These are phyloP conservation scores for Cantharis lateralis DNA, from an alignment of 2,888 invertebrate genomes.

Conservation along the genomic window DNA sequence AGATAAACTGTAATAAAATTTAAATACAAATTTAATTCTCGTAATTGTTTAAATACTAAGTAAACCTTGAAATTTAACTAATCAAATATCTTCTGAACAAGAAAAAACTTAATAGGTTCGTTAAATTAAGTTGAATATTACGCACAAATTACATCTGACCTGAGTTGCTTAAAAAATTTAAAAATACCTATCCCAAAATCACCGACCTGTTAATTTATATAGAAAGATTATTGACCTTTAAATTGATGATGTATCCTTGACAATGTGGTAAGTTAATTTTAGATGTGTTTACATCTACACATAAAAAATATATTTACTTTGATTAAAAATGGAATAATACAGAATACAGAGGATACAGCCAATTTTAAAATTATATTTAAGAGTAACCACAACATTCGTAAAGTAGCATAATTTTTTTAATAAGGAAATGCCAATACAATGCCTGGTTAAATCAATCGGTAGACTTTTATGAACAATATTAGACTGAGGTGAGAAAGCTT, in stretches of 20 bases:
- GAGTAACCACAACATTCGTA: not conserved
- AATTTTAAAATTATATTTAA: not conserved
- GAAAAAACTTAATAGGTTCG: not conserved
- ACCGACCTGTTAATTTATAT: not conserved
- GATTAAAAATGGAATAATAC: not conserved
- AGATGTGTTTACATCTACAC: not conserved
- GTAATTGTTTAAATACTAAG: not conserved
- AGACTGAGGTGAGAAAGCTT: not conserved
- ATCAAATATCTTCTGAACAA: not conserved
- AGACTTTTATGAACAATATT: too few relatives aligned
- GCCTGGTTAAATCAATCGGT: too few relatives aligned
- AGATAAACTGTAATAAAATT: not conserved
- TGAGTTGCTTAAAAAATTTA: not conserved
- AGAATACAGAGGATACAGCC: not conserved
- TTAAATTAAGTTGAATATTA: not conserved
- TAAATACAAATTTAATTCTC: not conserved
- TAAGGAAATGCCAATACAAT: not conserved
- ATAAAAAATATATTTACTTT: not conserved
- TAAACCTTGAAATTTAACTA: not conserved
- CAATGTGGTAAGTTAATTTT: not conserved
- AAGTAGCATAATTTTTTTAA: not conserved
- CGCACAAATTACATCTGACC: not conserved
- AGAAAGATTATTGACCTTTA: conserved; percentile 3
- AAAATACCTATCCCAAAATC: not conserved
- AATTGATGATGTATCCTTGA: conserved; percentile 1